Base-by-base conservation (phyloP, 1,140 invertebrate genomes). In the Phymorhynchus buccinoides region DNA sequence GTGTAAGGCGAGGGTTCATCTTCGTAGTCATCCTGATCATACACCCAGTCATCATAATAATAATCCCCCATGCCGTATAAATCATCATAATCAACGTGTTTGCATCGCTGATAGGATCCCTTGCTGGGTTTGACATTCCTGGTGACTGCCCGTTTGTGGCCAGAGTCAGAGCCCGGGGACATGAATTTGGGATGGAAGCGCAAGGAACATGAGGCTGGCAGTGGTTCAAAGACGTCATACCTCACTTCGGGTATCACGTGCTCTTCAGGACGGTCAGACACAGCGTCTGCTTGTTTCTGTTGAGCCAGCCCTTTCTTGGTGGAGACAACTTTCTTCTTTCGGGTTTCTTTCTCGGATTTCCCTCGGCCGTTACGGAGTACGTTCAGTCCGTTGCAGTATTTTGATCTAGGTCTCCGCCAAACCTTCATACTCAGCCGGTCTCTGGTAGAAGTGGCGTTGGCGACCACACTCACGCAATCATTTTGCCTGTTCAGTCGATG, bases 311-410 rank as follows among this genome's bases (percentile, higher is more conserved):
- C 78, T 52, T n/a, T 48, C 52, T 80, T 80, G 16, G 78, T 52
- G 30, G 78, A 80, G 16, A 80, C 30, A 4, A 80, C 78, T 14
- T 48, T 3, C 42, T 80, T 80, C 78, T 52, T 80, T 18, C 44
- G 52, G 9, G 22, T 80, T 32, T 44, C 78, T 48, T 80, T 80
- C 2, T 22, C 30, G n/a, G 30, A 52, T 44, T 52, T 80, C 22
- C 78, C 78, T 52, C 78, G 52, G n/a, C 78, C 78, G 52, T 52
- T 80, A 12, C 56, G 42, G n/a, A 80, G 32, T 3, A 80, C 42
- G 35, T 80, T 80, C 3, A 80, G 18, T 18, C 78, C 78, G 42
- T 80, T 80, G 42, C 78, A 80, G 18, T 80, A 80, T 62, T 12
- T n/a, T n/a, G n/a, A n/a, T n/a, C n/a, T n/a, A 7, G 39, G n/a